phyloP scores from a whole-genome alignment of 2,888 invertebrate species.

The Amphipoea oculea region DNA sequence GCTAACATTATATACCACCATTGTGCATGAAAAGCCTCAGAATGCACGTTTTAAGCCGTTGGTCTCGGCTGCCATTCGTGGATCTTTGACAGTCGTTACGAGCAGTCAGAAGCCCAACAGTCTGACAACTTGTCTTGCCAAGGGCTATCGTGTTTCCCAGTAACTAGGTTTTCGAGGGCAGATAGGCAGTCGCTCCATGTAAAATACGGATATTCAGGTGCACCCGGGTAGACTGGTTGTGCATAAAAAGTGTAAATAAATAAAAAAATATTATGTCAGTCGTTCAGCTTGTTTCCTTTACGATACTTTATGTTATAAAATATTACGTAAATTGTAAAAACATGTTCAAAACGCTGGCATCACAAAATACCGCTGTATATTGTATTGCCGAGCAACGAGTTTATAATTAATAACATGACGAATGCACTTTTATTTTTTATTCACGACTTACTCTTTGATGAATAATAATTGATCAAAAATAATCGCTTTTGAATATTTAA shows the following conservation, averaged over 20 bases:
- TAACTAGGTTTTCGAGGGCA: background rate
- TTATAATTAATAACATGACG: background rate
- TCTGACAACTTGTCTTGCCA: background rate
- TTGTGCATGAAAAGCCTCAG: background rate
- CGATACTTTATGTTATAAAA: background rate
- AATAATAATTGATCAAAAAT: conserved; percentile 38
- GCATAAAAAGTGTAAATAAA: background rate
- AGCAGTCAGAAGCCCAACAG: background rate
- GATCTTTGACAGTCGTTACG: background rate
- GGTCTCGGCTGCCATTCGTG: background rate
- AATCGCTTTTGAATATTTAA: conserved; percentile 25
- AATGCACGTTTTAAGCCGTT: background rate
- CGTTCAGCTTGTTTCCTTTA: background rate
- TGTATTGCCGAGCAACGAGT: background rate
- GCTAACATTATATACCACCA: background rate
- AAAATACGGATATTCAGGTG: background rate
- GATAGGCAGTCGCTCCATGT: background rate
- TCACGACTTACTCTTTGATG: conserved; percentile 9
- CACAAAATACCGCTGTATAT: no score
- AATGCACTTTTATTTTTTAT: conserved; percentile 9
- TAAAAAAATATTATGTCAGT: background rate
- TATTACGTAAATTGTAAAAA: background rate
- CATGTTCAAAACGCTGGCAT: background rate
- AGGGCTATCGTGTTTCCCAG: background rate
- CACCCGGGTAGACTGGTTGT: background rate